phyloP scores from a whole-genome alignment of 2,113 vertebrate species.

The Callipepla californica region DNA sequence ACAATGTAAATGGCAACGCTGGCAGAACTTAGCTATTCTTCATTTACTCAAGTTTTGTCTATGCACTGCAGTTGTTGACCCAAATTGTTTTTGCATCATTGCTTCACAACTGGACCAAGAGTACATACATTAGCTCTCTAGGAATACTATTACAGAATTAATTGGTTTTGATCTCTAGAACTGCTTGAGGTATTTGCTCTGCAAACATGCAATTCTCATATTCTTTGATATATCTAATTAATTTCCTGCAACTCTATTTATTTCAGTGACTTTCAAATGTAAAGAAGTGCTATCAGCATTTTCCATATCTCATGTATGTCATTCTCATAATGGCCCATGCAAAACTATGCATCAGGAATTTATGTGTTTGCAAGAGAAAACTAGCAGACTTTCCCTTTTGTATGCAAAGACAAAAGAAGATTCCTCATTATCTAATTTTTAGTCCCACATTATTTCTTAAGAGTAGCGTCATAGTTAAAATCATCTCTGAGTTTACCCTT shows the following conservation, averaged over 20 bases:
- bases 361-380: neutral
- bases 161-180: neutral
- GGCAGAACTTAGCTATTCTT: neutral
- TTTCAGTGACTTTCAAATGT: neutral
- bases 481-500: neutral
- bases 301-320: neutral
- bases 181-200: neutral
- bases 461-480: neutral
- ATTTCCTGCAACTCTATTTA: neutral
- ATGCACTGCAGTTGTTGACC: neutral
- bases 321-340: neutral
- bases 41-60: neutral
- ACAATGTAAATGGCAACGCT: neutral
- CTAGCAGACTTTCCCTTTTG: neutral
- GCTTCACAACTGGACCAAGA: neutral
- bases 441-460: neutral
- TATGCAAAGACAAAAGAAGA: neutral
- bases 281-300: neutral
- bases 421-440: neutral
- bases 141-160: neutral
- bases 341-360: neutral
- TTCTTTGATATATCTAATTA: neutral
- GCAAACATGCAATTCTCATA: neutral
- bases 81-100: neutral
- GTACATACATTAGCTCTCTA: fast-evolving